Evolutionary conservation across 2,888 invertebrate genomes (phyloP).

Genomic region (Lasius platythorax): DNA sequence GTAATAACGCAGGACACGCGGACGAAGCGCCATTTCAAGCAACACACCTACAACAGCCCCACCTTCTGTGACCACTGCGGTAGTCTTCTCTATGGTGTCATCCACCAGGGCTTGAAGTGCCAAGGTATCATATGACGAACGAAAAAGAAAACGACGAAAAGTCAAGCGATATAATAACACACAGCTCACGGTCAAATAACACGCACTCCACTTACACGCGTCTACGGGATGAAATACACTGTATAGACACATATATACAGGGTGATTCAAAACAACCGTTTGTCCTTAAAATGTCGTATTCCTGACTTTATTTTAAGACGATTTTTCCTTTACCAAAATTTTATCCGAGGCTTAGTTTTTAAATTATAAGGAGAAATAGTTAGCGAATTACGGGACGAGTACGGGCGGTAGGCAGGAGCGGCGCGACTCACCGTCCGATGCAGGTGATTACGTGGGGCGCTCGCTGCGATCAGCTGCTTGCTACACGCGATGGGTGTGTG

Average conservation of each 20-base stretch:
- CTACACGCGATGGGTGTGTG: no score
- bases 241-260: not conserved
- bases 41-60: slow-evolving; percentile 98
- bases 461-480: no score
- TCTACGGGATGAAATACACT: not conserved
- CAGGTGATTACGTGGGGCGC: no score
- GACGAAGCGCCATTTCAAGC: slow-evolving; percentile 97
- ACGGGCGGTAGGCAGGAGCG: no score
- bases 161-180: slow-evolving; percentile 19
- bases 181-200: slow-evolving; percentile 45
- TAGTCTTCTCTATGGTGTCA: slow-evolving; percentile 98
- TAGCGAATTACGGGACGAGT: no score
- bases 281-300: no score
- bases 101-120: slow-evolving; percentile 99
- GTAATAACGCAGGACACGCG: slow-evolving; percentile 92
- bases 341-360: no score
- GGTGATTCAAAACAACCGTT: no score
- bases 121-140: slow-evolving; percentile 90
- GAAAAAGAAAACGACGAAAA: slow-evolving; percentile 56
- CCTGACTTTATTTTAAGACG: no score
- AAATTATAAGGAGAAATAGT: no score
- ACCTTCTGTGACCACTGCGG: slow-evolving; percentile 99
- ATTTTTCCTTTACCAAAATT: no score
- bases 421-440: no score
- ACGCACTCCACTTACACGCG: slow-evolving; percentile 47